A percentile compares a stretch with the other conserved stretches of the same genome.
These are phyloP conservation scores for Lydus trimaculatus DNA, from an alignment of 2,888 invertebrate species.

Conservation along the genomic window DNA sequence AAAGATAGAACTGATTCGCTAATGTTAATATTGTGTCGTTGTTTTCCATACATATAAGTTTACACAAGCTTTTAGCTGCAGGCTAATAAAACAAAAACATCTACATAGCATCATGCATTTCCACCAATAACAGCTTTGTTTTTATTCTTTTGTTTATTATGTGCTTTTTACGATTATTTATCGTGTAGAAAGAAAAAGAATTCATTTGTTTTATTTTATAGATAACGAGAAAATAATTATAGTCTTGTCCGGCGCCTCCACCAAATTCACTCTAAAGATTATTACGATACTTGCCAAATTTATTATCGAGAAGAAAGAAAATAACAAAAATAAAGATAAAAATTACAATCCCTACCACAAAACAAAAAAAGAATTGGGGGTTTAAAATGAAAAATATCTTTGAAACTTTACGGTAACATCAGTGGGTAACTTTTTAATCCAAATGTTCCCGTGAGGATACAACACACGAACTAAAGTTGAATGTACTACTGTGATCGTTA, in stretches of 20 bases:
- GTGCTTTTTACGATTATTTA: neutral
- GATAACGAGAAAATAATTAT: slow-evolving; percentile 4
- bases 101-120: neutral
- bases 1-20: neutral
- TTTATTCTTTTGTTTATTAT: neutral
- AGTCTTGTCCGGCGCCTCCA: slow-evolving; percentile 22
- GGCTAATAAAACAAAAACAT: neutral
- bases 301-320: too few relatives aligned
- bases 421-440: slow-evolving; percentile 11
- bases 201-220: neutral
- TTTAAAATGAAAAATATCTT: slow-evolving; percentile 5
- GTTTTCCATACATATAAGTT: neutral
- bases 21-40: neutral
- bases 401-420: neutral
- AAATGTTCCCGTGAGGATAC: neutral
- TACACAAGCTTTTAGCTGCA: neutral
- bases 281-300: too few relatives aligned
- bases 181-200: neutral
- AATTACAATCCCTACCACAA: too few relatives aligned
- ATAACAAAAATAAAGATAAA: too few relatives aligned
- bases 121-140: neutral
- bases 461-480: slow-evolving; percentile 8
- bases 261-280: slow-evolving; percentile 10
- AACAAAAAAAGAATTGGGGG: neutral
- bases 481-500: slow-evolving; percentile 6